Percentiles rank a stretch among this genome's conserved stretches.
phyloP scores from a whole-genome alignment of 2,888 invertebrate genomes.

The Synergus japonicus region DNA sequence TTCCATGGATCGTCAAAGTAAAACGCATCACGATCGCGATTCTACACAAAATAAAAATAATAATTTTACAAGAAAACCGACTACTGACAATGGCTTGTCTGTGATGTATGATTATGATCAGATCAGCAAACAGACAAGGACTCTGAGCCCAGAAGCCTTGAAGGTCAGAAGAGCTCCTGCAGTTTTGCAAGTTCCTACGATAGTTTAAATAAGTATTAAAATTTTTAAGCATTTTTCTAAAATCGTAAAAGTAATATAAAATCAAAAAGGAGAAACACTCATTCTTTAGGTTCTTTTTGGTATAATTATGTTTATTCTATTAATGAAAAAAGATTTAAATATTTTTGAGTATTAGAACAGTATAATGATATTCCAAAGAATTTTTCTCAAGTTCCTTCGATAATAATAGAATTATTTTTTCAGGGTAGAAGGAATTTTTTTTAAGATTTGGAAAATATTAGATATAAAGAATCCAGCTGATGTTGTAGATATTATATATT shows the following conservation, averaged over 20 bases:
- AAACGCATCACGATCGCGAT: conserved; percentile 47
- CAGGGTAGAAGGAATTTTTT: conserved; percentile 10
- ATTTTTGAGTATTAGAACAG: neutral
- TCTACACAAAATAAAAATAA: conserved; percentile 54
- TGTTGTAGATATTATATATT: conserved; percentile 11
- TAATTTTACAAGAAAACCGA: conserved; percentile 57
- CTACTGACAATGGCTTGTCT: conserved; percentile 67
- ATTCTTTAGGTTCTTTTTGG: neutral
- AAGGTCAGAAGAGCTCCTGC: conserved; percentile 94
- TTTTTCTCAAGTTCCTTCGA: conserved; percentile 16
- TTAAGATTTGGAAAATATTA: neutral
- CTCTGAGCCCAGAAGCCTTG: conserved; percentile 86
- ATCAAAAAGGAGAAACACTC: neutral
- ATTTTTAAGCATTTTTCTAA: neutral
- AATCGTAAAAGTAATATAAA: neutral
- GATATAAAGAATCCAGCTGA: neutral
- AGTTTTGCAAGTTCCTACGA: conserved; percentile 93
- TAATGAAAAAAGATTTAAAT: conserved; percentile 8
- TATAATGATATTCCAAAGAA: conserved; percentile 26
- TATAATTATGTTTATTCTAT: neutral
- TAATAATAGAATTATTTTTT: conserved; percentile 17
- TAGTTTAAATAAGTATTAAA: conserved; percentile 80
- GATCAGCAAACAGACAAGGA: conserved; percentile 69
- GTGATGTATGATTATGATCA: conserved; percentile 75
- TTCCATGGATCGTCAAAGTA: conserved; percentile 52